Percentiles rank a stretch among this genome's conserved stretches.
phyloP scores from a whole-genome alignment of 2,888 invertebrate genomes.

The Macrophya annulata region DNA sequence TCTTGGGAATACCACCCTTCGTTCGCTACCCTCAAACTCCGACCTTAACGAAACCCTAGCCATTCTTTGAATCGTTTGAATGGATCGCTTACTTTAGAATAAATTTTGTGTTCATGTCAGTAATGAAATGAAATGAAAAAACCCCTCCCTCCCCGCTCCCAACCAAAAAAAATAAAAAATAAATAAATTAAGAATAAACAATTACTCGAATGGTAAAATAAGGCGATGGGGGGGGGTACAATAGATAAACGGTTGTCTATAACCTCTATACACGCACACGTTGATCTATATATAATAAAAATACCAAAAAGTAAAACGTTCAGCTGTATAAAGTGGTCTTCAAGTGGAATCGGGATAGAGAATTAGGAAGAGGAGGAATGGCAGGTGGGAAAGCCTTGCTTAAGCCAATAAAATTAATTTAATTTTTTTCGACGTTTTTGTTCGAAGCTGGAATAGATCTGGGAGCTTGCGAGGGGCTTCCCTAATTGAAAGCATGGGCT shows the following conservation, averaged over 20 bases:
- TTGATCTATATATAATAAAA: constrained; percentile 12
- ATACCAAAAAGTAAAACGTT: background rate
- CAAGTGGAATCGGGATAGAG: background rate
- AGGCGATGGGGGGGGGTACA: background rate
- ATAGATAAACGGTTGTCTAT: background rate
- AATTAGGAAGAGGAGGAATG: constrained; percentile 39
- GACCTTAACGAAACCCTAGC: constrained; percentile 40
- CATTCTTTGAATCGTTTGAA: constrained; percentile 61
- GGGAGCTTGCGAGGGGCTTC: constrained; percentile 54
- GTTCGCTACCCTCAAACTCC: constrained; percentile 24
- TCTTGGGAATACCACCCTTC: constrained; percentile 30
- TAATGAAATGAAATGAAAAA: background rate
- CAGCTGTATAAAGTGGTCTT: constrained; percentile 11
- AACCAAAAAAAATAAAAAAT: background rate
- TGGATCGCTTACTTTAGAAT: constrained; percentile 58
- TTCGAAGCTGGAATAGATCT: constrained; percentile 40
- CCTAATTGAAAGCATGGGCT: constrained; percentile 57
- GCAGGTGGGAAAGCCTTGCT: constrained; percentile 57
- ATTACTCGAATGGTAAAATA: background rate
- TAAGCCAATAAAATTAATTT: constrained; percentile 72
- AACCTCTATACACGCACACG: background rate
- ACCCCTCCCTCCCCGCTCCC: too few species aligned
- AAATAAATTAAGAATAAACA: background rate
- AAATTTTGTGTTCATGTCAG: constrained; percentile 38
- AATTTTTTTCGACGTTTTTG: constrained; percentile 66